Base-by-base conservation (phyloP, 2,888 invertebrate genomes). In the Scaptomyza parva region DNA sequence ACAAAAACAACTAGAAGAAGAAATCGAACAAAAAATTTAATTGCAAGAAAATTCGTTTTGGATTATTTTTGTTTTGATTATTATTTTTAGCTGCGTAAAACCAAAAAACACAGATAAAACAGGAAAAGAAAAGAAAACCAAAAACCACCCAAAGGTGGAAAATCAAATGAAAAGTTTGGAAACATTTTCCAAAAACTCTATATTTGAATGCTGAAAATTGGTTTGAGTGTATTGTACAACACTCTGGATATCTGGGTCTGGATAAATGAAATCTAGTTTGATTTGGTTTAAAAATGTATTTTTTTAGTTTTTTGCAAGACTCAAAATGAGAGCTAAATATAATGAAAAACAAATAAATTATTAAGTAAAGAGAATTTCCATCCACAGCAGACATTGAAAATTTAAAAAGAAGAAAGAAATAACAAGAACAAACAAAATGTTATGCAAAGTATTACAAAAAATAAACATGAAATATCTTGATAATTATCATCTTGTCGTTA, bases 401-500 rank as follows among this genome's bases (percentile, higher is more conserved):
- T 11, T 5, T 7, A 35, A 26, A 47, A 20, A 18, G 37, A 47
- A 44, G 12, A 35, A 52, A 59, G 17, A 26, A 37, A 39, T 11
- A 35, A 40, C 14, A 28, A 9, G 33, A 67, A 41, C 11, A 52
- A 52, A 33, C 24, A 22, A 59, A 58, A 50, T 28, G n/a, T 37
- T 30, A 40, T 50, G 35, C 40, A 44, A 67, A 26, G 30, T 50
- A 52, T 53, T 24, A 51, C 9, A 54, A 41, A 54, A 41, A 54
- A 43, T 60, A 44, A 60, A 43, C 12, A 69, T 45, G 44, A 39
- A 51, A 51, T 43, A 50, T 44, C 64, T 62, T 70, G 51, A 78
- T 66, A 74, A 53, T 66, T 70, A 61, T 74, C 76, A 74, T 61
- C 65, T 70, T 70, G 75, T 75, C 70, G 76, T 74, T 65, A 75